Evolutionary conservation across 2,888 invertebrate genomes (phyloP).

Genomic region (Xestia ashworthii): DNA sequence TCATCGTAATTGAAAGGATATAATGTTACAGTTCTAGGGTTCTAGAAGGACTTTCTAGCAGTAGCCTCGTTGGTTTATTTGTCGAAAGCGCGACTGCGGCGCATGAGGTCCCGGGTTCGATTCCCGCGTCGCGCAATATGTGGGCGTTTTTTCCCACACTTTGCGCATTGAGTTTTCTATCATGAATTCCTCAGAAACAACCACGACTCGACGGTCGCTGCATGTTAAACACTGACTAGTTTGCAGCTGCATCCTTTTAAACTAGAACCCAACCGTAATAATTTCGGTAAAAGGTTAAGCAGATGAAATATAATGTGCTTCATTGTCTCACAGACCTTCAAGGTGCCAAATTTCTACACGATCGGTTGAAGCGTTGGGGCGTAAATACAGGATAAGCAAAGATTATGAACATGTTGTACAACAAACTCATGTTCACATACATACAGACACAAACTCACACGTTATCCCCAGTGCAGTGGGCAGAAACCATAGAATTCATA

Average conservation of each 20-base stretch:
- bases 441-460: background rate
- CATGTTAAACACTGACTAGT: background rate
- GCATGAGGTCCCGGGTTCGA: too few species aligned
- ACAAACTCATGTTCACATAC: background rate
- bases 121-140: too few species aligned
- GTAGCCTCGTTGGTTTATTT: too few species aligned
- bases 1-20: background rate
- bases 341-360: slow-evolving; percentile 43
- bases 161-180: too few species aligned
- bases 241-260: background rate
- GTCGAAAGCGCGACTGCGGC: too few species aligned
- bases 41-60: background rate
- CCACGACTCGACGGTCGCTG: too few species aligned
- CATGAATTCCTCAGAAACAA: too few species aligned
- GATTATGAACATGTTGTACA: background rate
- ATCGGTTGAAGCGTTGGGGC: slow-evolving; percentile 18
- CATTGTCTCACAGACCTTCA: slow-evolving; percentile 11
- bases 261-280: background rate
- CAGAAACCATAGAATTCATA: background rate
- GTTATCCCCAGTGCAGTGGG: background rate
- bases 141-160: too few species aligned
- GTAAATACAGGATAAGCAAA: slow-evolving; percentile 38
- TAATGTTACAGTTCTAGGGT: background rate
- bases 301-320: background rate
- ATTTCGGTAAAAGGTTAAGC: background rate